Percentiles rank a stretch among this genome's conserved stretches.
These are phyloP conservation scores for Brachylomia viminalis DNA, from an alignment of 2,888 invertebrate genomes.

Conservation along the genomic window DNA sequence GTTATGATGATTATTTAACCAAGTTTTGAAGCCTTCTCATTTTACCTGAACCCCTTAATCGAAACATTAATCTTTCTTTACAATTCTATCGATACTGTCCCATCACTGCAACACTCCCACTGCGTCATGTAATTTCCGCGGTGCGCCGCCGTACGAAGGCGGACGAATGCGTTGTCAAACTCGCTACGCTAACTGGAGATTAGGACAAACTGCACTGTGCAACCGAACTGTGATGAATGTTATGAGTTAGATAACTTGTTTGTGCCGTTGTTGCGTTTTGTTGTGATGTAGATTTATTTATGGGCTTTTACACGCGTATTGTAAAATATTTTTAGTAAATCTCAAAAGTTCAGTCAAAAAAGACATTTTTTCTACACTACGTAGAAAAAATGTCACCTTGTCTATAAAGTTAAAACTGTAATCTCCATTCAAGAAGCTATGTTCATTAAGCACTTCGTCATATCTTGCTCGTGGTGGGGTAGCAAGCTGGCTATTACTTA, in stretches of 20 bases:
- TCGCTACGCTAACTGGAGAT: slow-evolving; percentile 64
- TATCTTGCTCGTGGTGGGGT: background rate
- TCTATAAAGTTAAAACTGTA: too few relatives aligned
- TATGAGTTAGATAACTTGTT: slow-evolving; percentile 28
- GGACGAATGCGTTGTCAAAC: slow-evolving; percentile 78
- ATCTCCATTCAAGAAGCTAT: background rate
- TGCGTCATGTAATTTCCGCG: slow-evolving; percentile 83
- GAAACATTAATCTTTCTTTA: background rate
- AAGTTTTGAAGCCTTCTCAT: background rate
- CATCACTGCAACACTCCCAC: slow-evolving; percentile 57
- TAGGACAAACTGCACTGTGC: slow-evolving; percentile 64
- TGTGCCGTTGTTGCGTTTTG: slow-evolving; percentile 1
- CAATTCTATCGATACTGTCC: slow-evolving; percentile 35
- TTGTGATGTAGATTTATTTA: background rate
- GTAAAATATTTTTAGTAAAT: too few relatives aligned
- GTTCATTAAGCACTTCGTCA: too few relatives aligned
- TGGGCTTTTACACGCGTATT: background rate
- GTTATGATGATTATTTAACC: background rate
- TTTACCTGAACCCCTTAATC: too few relatives aligned
- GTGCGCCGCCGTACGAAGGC: slow-evolving; percentile 69
- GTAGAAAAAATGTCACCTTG: too few relatives aligned
- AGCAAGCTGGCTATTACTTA: background rate
- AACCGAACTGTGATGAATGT: slow-evolving; percentile 57
- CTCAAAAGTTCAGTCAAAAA: too few relatives aligned
- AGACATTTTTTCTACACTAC: too few relatives aligned